Evolutionary conservation across 1,140 invertebrate species (phyloP).

Genomic region (Drosophila lowei): DNA sequence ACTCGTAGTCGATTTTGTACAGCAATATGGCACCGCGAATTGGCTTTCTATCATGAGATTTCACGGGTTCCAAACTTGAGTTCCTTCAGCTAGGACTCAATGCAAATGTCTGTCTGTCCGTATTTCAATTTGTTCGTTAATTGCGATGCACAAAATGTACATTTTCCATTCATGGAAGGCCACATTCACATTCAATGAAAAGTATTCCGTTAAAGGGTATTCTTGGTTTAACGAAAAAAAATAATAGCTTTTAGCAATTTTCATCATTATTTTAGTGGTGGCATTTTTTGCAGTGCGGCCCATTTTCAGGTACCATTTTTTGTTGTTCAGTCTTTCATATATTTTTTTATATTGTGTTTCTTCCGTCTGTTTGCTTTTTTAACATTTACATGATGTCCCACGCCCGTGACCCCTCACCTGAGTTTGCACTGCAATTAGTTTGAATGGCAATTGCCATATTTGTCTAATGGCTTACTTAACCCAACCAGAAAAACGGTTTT

Average conservation of each 20-base stretch:
- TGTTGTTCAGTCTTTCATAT: not conserved
- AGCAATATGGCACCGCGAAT: not conserved
- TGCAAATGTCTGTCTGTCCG: not conserved
- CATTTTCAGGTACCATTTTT: not conserved
- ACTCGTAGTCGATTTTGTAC: too few relatives aligned
- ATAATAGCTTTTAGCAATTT: too few relatives aligned
- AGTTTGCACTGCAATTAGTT: slow-evolving; percentile 32
- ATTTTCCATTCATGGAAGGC: too few relatives aligned
- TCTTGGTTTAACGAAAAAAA: too few relatives aligned
- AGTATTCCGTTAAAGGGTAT: too few relatives aligned
- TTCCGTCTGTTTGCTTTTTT: slow-evolving; percentile 4
- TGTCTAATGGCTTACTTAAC: slow-evolving; percentile 12
- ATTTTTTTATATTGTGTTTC: slow-evolving; percentile 6
- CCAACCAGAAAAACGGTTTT: slow-evolving; percentile 14
- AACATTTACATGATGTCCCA: slow-evolving; percentile 5
- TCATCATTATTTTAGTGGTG: too few relatives aligned
- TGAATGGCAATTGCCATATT: slow-evolving; percentile 30
- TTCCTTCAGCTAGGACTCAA: too few relatives aligned
- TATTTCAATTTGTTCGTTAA: slow-evolving; percentile 15
- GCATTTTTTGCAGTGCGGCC: not conserved
- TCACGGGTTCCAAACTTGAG: not conserved
- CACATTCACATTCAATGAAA: too few relatives aligned
- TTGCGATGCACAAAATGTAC: slow-evolving; percentile 1
- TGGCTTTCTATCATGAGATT: slow-evolving; percentile 11
- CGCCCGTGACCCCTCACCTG: not conserved